These are phyloP conservation scores for Cephus sareptanus DNA, from an alignment of 2,888 invertebrate genomes.

Conservation along the genomic window DNA sequence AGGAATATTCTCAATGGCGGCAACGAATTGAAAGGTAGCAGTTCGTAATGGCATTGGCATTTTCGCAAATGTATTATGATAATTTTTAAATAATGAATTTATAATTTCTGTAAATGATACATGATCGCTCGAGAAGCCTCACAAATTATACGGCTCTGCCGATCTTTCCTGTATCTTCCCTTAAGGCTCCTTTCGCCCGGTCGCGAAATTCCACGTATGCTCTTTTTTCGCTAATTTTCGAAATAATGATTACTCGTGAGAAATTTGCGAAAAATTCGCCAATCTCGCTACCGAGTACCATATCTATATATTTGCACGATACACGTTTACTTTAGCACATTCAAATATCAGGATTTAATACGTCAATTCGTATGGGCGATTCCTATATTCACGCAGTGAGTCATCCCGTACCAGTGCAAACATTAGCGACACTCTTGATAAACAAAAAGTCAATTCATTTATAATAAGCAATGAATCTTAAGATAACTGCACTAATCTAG, in stretches of 20 bases:
- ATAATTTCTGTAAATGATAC: slow-evolving; percentile 64
- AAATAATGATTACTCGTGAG: slow-evolving; percentile 52
- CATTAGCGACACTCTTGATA: slow-evolving; percentile 34
- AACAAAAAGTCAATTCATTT: slow-evolving; percentile 13
- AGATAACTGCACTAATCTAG: not conserved
- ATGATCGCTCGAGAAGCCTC: slow-evolving; percentile 51
- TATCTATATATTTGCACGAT: not conserved
- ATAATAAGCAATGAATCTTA: not conserved
- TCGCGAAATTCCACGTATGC: slow-evolving; percentile 14
- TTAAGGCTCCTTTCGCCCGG: slow-evolving; percentile 11
- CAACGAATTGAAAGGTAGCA: not conserved
- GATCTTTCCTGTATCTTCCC: slow-evolving; percentile 31
- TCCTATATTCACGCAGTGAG: slow-evolving; percentile 34
- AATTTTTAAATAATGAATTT: slow-evolving; percentile 65
- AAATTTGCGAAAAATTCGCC: slow-evolving; percentile 52
- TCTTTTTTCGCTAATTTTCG: slow-evolving; percentile 46
- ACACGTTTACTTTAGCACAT: slow-evolving; percentile 17
- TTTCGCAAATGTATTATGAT: slow-evolving; percentile 61
- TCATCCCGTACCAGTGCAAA: slow-evolving; percentile 41
- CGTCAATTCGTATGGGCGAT: slow-evolving; percentile 40
- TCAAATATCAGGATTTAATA: slow-evolving; percentile 35
- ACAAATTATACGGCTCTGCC: slow-evolving; percentile 60
- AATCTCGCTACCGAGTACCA: not conserved
- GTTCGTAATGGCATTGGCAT: slow-evolving; percentile 45
- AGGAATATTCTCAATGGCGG: not conserved